Conservation (phyloP, 2,888 invertebrate species). For the Minunthozetes semirufus region DNA sequence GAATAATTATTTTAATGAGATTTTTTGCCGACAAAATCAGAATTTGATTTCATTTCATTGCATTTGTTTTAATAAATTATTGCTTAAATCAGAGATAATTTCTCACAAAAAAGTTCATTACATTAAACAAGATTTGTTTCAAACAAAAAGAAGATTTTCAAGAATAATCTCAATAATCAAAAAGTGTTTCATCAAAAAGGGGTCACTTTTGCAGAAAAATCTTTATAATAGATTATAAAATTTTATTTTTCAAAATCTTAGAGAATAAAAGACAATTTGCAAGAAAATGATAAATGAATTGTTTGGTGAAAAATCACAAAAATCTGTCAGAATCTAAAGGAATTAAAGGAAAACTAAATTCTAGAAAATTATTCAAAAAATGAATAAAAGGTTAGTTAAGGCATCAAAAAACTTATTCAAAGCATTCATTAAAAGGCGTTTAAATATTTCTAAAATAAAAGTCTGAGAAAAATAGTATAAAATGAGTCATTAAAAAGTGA, state of each 20-base stretch:
- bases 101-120: too few species aligned
- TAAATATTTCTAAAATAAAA: too few species aligned
- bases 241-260: background rate
- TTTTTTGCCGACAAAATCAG: too few species aligned
- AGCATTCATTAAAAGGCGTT: background rate
- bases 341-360: background rate
- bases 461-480: too few species aligned
- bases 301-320: background rate
- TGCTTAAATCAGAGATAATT: too few species aligned
- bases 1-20: too few species aligned
- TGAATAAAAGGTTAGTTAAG: background rate
- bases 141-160: background rate
- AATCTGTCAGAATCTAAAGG: background rate
- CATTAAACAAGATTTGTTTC: background rate
- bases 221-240: background rate
- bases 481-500: too few species aligned
- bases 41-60: too few species aligned
- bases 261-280: background rate
- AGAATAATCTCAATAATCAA: background rate
- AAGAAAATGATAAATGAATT: background rate
- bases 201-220: background rate
- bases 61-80: too few species aligned
- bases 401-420: background rate
- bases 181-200: background rate
- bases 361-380: background rate